Evolutionary conservation across 2,797 vertebrate genomes (phyloP).

Genomic region (Phrynocephalus vlangalii): DNA sequence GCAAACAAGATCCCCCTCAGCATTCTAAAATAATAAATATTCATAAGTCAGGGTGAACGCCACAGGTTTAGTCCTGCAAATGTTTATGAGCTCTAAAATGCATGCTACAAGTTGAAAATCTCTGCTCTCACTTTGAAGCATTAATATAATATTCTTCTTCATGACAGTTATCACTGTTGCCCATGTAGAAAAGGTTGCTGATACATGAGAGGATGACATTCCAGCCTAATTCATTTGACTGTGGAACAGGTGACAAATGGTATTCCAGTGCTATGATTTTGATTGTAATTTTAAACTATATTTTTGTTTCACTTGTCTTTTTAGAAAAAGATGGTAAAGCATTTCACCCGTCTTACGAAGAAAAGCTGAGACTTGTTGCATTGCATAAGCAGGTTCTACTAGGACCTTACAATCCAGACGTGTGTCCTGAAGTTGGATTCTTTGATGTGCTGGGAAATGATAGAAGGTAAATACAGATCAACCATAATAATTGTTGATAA

Average conservation of each 20-base stretch:
- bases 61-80: too few relatives aligned
- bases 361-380: slow-evolving; percentile 95
- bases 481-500: slow-evolving; percentile 9
- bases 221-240: background rate
- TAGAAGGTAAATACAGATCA: slow-evolving; percentile 86
- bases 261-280: background rate
- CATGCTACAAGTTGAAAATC: too few relatives aligned
- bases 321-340: slow-evolving; percentile 98
- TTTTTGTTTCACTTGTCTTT: background rate
- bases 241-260: background rate
- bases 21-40: too few relatives aligned
- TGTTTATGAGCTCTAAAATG: too few relatives aligned
- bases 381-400: slow-evolving; percentile 93
- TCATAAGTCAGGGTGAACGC: too few relatives aligned
- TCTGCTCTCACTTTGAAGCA: too few relatives aligned
- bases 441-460: slow-evolving; percentile 98
- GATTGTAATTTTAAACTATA: background rate
- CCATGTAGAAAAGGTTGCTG: background rate
- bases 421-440: slow-evolving; percentile 96
- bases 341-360: slow-evolving; percentile 97
- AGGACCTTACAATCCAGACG: slow-evolving; percentile 96
- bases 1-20: too few relatives aligned
- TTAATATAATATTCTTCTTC: background rate
- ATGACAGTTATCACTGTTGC: background rate
- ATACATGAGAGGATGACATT: background rate